Base-by-base conservation (phyloP, 2,888 invertebrate species). In the Dromius quadrimaculatus region DNA sequence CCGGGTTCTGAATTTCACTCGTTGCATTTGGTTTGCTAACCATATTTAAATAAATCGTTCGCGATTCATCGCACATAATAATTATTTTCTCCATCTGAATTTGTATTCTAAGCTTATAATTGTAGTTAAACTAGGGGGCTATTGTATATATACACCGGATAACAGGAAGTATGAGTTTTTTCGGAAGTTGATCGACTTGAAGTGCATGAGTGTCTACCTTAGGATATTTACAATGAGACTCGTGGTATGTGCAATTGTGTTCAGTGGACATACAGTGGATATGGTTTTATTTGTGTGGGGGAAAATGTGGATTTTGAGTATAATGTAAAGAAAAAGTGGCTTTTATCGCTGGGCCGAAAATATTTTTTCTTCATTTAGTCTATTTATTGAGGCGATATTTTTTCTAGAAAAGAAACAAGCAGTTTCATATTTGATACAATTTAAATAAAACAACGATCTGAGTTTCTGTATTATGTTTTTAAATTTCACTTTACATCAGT, bases 51-150 rank as follows among this genome's bases (percentile, higher is more conserved):
- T 59, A 68, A 59, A 68, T 68, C 68, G 59, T 45, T 59, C 32
- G 34, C 59, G 3, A 28, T 20, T 38, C 6, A 19, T 15, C 32
- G 36, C 54, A 59, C 68, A 68, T 68, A 68, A 36, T 59, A 68
- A 68, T 68, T 68, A 68, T 68, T 68, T 59, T 68, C 68, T 59
- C 68, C 68, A 43, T 20, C 68, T 59, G 59, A 68, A 68, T 68
- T 68, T 34, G 45, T 59, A 59, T 28, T 68, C 28, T 19, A 3
- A 43, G 32, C 19, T 38, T 54, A 68, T 45, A 59, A 59, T 66
- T 41, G 28, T 15, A 13, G 47, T 23, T 47, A 13, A 13, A 20
- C 20, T 28, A 47, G 47, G 32, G n/a, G 50, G 50, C 20, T 47
- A 9, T 32, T 20, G 20, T 32, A 68, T 68, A 68, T 59, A 68